A percentile compares a stretch with the other conserved stretches of the same genome.
Evolutionary conservation across 2,113 vertebrate species (phyloP).

Genomic region (Albula goreensis): DNA sequence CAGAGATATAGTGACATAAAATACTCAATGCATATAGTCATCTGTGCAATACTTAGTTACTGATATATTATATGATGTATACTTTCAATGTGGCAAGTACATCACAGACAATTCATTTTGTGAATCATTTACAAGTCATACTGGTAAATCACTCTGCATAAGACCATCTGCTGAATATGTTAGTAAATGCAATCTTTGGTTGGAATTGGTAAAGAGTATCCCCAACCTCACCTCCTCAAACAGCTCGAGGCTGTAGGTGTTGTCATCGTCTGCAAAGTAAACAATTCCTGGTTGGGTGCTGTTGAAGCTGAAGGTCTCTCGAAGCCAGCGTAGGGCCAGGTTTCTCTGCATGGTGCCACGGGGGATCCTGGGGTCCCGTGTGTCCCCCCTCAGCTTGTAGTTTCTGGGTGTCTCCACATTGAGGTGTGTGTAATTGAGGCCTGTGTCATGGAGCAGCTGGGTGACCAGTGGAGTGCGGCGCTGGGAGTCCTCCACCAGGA

Average conservation of each 20-base stretch:
- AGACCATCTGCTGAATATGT: background rate
- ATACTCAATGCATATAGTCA: background rate
- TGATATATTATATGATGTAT: too few species aligned
- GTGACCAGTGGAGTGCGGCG: constrained; percentile 78
- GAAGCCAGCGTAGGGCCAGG: constrained; percentile 85
- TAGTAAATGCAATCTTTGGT: too few species aligned
- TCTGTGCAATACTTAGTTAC: background rate
- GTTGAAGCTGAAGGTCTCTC: constrained; percentile 68
- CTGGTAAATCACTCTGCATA: background rate
- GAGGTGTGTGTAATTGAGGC: constrained; percentile 89
- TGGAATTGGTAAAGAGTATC: too few species aligned
- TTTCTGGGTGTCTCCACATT: constrained; percentile 79
- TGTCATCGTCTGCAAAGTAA: constrained; percentile 96
- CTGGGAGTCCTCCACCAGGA: constrained; percentile 86
- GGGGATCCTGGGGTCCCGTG: constrained; percentile 63
- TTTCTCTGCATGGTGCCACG: constrained; percentile 90
- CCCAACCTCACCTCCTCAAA: constrained; percentile 85
- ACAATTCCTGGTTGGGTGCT: constrained; percentile 77
- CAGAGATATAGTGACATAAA: background rate
- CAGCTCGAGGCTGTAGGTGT: constrained; percentile 91
- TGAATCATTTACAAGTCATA: background rate
- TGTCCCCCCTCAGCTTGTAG: constrained; percentile 68
- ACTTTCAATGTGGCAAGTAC: background rate
- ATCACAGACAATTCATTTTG: background rate
- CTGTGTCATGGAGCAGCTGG: constrained; percentile 75